Percentiles rank a stretch among this genome's conserved stretches.
Conservation (phyloP, 2,113 vertebrate species). For the Nothocercus nigrocapillus region DNA sequence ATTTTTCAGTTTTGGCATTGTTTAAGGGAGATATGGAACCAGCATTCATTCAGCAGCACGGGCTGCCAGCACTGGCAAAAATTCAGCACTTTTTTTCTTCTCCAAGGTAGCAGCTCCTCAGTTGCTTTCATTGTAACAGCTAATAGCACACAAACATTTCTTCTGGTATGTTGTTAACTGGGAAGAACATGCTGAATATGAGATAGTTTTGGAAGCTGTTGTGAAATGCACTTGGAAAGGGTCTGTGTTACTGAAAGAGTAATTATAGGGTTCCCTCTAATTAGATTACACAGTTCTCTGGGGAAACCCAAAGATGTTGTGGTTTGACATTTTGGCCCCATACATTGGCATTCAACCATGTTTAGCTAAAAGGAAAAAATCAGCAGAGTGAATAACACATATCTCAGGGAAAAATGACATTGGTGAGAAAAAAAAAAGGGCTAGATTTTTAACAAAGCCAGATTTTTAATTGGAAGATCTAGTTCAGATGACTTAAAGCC, state of each 20-base stretch:
- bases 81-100: neutral
- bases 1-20: neutral
- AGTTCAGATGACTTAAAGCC: neutral
- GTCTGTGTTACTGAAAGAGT: constrained; percentile 21
- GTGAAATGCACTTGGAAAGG: neutral
- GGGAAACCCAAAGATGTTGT: neutral
- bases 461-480: constrained; percentile 15
- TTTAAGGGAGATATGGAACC: neutral
- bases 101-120: neutral
- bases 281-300: neutral
- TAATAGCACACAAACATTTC: neutral
- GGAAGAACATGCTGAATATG: neutral
- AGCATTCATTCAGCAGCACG: neutral
- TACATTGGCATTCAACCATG: neutral
- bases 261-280: constrained; percentile 29
- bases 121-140: neutral
- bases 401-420: neutral
- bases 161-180: neutral
- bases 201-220: neutral
- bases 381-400: neutral
- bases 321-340: constrained; percentile 22
- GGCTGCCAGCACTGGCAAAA: neutral
- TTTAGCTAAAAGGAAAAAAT: neutral
- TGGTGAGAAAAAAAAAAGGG: neutral
- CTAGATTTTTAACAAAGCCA: neutral